Evolutionary conservation across 2,888 invertebrate genomes (phyloP), one percentile per base, ranked within the genome.

Genomic region (Perizoma flavofasciatum): DNA sequence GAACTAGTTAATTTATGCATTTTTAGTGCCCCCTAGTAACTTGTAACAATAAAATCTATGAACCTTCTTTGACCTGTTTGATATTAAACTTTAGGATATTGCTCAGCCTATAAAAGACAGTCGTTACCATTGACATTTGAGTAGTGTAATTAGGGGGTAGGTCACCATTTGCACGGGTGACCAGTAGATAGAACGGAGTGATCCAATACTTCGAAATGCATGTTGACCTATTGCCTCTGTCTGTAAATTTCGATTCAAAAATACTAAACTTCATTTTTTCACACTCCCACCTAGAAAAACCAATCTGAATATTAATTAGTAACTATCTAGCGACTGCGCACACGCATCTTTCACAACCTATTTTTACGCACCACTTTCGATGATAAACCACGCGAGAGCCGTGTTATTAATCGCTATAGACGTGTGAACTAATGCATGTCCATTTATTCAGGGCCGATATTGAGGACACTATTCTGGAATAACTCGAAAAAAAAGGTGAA

Each of bases 381-480:
- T 76, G 79, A 81, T 78, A 70, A 70, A 79, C 68, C 50, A 67
- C 57, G 60, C 65, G 59, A 67, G 72, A 65, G 67, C 56, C 63
- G 61, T 72, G 63, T 77, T 71, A 82, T 76, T 77, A 79, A 82
- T 82, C 72, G 72, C 59, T 68, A 72, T 68, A 65, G 75, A 75
- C 71, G 73, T 69, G 72, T 62, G 64, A 65, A 76, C 82, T 80
- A 79, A 82, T 82, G 81, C 69, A 62, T 44, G 51, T 49, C 55
- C 76, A 82, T 82, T 78, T 80, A 75, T 82, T 71, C 70, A 71
- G 45, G 57, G 59, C 61, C 56, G 46, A 63, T 58, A 50, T 57
- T 61, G 6, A 47, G 47, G 56, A 34, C 3, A 10, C 44, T 67
- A 70, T 66, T 67, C 61, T 63, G 49, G 41, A 48, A 52, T 46